Conservation (phyloP, 92 coral and sea anemone genomes). For the Galaxea fascicularis region DNA sequence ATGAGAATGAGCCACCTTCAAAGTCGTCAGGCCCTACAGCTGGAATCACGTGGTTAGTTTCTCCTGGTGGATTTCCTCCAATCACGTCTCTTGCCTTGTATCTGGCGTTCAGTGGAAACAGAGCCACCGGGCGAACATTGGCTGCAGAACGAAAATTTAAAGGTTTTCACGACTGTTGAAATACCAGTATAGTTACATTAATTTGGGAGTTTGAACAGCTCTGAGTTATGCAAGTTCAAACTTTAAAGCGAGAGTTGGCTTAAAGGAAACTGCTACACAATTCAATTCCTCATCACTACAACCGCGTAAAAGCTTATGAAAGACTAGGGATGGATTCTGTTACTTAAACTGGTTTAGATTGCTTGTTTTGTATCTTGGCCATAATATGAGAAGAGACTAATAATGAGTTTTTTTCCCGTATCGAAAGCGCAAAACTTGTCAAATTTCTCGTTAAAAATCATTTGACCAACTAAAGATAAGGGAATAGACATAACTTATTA, state of each 20-base stretch:
- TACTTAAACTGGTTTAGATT: no score
- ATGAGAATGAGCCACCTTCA: constrained; percentile 54
- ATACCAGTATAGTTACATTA: not conserved
- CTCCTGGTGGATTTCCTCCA: constrained; percentile 58
- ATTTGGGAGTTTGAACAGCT: no score
- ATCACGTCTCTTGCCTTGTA: constrained; percentile 63
- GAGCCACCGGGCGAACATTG: constrained; percentile 53
- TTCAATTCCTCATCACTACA: no score
- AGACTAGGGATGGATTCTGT: not conserved
- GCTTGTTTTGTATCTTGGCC: no score
- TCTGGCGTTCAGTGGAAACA: constrained; percentile 58
- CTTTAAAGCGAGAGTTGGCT: no score
- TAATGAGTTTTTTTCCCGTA: not conserved
- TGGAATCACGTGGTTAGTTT: constrained; percentile 35
- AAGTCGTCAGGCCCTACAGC: constrained; percentile 51
- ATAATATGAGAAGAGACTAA: no score
- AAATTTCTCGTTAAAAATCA: not conserved
- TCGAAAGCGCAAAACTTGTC: not conserved
- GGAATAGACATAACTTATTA: no score
- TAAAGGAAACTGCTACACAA: no score
- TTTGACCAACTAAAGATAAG: not conserved
- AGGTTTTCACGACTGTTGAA: not conserved
- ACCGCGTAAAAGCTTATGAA: not conserved
- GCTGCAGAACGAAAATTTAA: not conserved
- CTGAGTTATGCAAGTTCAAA: no score